A percentile compares a stretch with the other conserved stretches of the same genome.
These are phyloP conservation scores for Adelges cooleyi DNA, from an alignment of 1,140 invertebrate species.

Conservation along the genomic window DNA sequence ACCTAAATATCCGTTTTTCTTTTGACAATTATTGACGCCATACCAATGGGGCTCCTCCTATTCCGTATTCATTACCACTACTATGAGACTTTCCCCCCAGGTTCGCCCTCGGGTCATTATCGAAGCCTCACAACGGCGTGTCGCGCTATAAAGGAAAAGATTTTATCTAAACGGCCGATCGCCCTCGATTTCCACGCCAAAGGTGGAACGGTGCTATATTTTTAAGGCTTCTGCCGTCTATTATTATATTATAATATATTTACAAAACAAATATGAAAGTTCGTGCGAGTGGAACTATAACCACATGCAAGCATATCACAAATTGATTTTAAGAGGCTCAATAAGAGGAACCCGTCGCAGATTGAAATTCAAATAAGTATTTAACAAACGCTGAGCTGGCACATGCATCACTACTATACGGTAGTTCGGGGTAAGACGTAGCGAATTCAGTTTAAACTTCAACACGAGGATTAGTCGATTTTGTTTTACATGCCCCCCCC, in stretches of 20 bases:
- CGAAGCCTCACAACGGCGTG: background rate
- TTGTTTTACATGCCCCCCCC: background rate
- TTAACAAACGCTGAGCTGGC: slow-evolving; percentile 1
- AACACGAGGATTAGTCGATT: slow-evolving; percentile 8
- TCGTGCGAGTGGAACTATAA: no score
- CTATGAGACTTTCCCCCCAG: no score
- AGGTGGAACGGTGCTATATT: background rate
- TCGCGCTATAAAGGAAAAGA: background rate
- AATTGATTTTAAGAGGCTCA: no score
- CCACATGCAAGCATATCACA: no score
- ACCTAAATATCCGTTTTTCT: no score
- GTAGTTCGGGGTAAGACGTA: no score
- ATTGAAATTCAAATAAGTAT: slow-evolving; percentile 28
- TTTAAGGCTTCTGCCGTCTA: background rate
- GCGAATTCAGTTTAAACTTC: slow-evolving; percentile 21
- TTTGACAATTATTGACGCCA: no score
- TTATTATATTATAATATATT: no score
- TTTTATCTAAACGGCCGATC: slow-evolving; percentile 21
- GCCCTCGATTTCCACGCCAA: background rate
- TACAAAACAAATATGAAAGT: slow-evolving; percentile 20
- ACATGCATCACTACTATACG: no score
- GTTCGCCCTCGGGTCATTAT: background rate
- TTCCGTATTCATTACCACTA: no score
- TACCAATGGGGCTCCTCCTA: no score
- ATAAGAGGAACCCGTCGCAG: background rate